Base-by-base conservation (phyloP, 1,140 invertebrate species). In the Melitaea cinxia region DNA sequence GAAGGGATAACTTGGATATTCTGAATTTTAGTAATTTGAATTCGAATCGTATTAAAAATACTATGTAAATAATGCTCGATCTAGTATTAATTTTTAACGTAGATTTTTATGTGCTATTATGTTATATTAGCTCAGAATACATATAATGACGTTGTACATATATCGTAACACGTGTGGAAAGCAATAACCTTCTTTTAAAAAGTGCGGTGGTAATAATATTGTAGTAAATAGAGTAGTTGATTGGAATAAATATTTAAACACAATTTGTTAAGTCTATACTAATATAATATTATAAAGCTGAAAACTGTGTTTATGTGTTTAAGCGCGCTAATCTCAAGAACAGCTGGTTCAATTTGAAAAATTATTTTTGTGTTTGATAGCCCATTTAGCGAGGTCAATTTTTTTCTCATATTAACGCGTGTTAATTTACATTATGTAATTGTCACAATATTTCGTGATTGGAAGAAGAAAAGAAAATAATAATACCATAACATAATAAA, bases 121-220 rank as follows among this genome's bases (percentile, higher is more conserved):
- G 15, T 42, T 9, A 42, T 33, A 1, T 33, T 33, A 9, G 9
- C 17, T 17, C 2, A 17, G 17, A 42, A 17, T 9, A 42, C 14
- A 42, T 42, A 37, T 14, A 37, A 37, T 14, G n/a, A 58, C 14
- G 21, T 54, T 39, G 17, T 61, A 57, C 65, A 70, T 58, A 69
- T 69, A 64, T 14, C 6, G n/a, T 14, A 67, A 45, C 77, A 88
- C 87, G 85, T 89, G 87, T 88, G 68, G 63, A 71, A 89, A 89
- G 87, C 87, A 89, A 89, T 89, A 89, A 85, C 70, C 54, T 57
- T 39, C n/a, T 23, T 55, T 24, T 4, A 15, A 9, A 17, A 50
- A 60, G 17, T 21, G 26, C 45, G 15, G 12, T 59, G 49, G 7
- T 49, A 35, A 21, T 62, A 37, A 37, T n/a, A n/a, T n/a, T n/a